A percentile compares a stretch with the other conserved stretches of the same genome.
These are phyloP conservation scores for Corynorhinus townsendii DNA, from an alignment of 2,113 vertebrate genomes.

Conservation along the genomic window DNA sequence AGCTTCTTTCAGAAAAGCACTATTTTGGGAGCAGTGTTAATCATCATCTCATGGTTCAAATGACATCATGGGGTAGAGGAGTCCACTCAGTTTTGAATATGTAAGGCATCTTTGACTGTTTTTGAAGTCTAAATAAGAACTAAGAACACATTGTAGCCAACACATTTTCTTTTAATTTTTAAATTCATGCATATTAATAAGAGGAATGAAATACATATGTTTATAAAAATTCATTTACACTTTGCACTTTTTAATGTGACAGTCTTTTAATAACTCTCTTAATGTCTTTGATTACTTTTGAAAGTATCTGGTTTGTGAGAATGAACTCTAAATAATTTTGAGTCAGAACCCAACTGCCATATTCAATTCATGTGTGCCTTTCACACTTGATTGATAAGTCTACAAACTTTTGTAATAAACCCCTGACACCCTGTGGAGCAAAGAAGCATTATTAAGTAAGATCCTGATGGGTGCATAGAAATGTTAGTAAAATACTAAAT, in stretches of 20 bases:
- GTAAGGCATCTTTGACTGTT: conserved; percentile 36
- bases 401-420: neutral
- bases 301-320: conserved; percentile 42
- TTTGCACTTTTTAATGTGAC: conserved; percentile 51
- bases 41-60: neutral
- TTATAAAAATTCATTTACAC: conserved; percentile 70
- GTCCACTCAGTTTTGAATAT: neutral
- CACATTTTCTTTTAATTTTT: conserved; percentile 60
- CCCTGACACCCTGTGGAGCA: neutral
- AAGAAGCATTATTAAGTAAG: neutral
- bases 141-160: conserved; percentile 51
- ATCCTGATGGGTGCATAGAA: neutral
- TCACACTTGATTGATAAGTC: neutral
- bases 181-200: conserved; percentile 55
- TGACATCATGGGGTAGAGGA: neutral
- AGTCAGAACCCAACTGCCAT: conserved; percentile 44
- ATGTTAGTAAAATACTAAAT: neutral
- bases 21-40: neutral
- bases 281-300: conserved; percentile 64
- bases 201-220: conserved; percentile 54
- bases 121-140: conserved; percentile 46
- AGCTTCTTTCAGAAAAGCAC: neutral
- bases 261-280: conserved; percentile 36
- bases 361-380: conserved; percentile 7
- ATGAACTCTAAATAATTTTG: conserved; percentile 43